Evolutionary conservation across 2,888 invertebrate species (phyloP).

Genomic region (Meganola albula): DNA sequence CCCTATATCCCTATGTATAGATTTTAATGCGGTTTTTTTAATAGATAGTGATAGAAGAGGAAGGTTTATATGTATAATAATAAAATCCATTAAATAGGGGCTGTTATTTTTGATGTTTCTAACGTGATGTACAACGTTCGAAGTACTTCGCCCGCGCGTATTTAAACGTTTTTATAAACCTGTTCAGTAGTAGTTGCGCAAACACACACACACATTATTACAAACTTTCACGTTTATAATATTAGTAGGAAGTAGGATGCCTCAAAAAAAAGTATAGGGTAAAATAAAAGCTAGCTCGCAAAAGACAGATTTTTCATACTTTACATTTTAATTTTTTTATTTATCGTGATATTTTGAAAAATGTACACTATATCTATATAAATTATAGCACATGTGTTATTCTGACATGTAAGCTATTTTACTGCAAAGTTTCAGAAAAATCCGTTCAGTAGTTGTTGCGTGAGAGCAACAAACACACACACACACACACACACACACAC

Average conservation of each 20-base stretch:
- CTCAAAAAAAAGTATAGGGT: constrained; percentile 8
- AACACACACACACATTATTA: constrained; percentile 9
- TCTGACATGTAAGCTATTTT: constrained; percentile 10
- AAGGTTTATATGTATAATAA: constrained; percentile 10
- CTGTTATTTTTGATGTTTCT: constrained; percentile 10
- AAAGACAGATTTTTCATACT: constrained; percentile 9
- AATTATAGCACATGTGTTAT: constrained; percentile 10
- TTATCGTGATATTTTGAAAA: constrained; percentile 10
- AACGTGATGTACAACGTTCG: constrained; percentile 10
- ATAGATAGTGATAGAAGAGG: constrained; percentile 10
- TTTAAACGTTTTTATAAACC: constrained; percentile 10
- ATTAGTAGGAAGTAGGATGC: constrained; percentile 7
- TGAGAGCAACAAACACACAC: constrained; percentile 1
- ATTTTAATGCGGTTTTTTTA: constrained; percentile 10
- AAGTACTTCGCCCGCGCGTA: constrained; percentile 10
- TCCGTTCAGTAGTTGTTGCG: constrained; percentile 1
- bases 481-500: too few species aligned
- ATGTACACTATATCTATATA: constrained; percentile 9
- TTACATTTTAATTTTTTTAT: constrained; percentile 9
- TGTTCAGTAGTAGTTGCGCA: constrained; percentile 10
- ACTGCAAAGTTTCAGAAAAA: constrained; percentile 10
- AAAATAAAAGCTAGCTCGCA: constrained; percentile 5
- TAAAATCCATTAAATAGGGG: constrained; percentile 10
- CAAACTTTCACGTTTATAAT: constrained; percentile 5
- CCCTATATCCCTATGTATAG: constrained; percentile 10